phyloP scores from a whole-genome alignment of 2,797 vertebrate genomes.

The Premnoplex brunnescens region DNA sequence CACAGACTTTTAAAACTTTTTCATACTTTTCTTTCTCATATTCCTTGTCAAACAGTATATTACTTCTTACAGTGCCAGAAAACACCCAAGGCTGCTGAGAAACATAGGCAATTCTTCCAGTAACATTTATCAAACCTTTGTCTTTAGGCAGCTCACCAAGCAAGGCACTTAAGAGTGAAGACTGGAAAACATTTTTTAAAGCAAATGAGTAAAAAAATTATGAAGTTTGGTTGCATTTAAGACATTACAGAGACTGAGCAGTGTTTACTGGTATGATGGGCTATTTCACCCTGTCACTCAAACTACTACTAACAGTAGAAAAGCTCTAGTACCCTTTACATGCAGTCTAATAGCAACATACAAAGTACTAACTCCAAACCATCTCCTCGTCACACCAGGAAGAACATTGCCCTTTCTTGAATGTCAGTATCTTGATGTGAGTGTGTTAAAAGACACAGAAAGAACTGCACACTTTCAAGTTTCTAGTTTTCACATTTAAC shows the following conservation, averaged over 20 bases:
- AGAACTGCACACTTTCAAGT: background rate
- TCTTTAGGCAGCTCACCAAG: slow-evolving; percentile 87
- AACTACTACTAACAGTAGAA: background rate
- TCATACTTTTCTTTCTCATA: slow-evolving; percentile 88
- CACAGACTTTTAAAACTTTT: slow-evolving; percentile 88
- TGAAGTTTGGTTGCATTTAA: background rate
- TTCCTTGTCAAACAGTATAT: slow-evolving; percentile 93
- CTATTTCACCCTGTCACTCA: background rate
- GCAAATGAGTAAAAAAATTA: background rate
- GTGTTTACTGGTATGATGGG: accelerated
- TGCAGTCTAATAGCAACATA: background rate
- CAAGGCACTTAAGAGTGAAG: slow-evolving; percentile 88
- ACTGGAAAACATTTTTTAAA: slow-evolving; percentile 73
- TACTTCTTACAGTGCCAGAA: slow-evolving; percentile 93
- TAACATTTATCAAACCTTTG: slow-evolving; percentile 83
- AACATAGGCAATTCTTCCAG: slow-evolving; percentile 87
- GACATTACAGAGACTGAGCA: background rate
- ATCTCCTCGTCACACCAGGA: background rate
- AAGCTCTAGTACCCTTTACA: background rate
- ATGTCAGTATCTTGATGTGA: background rate
- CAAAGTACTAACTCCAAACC: background rate
- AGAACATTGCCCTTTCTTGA: background rate
- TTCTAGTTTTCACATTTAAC: background rate
- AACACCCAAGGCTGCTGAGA: slow-evolving; percentile 96
- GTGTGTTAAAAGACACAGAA: background rate